Conservation (phyloP, 2,888 invertebrate species). For the Chesias legatella region DNA sequence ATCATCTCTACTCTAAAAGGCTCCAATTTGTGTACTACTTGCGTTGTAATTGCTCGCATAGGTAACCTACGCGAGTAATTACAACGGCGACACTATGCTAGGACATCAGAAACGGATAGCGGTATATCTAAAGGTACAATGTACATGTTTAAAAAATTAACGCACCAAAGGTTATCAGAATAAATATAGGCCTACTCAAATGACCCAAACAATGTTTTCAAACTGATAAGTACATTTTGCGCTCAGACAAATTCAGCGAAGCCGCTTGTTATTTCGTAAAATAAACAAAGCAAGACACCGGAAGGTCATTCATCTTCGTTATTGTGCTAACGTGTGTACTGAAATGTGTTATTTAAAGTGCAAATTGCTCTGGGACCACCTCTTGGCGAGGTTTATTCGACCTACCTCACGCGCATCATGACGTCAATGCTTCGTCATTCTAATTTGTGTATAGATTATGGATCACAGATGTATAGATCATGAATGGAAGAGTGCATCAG, state of each 20-base stretch:
- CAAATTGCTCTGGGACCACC: slow-evolving; percentile 13
- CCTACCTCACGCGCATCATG: slow-evolving; percentile 52
- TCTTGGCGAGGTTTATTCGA: slow-evolving; percentile 51
- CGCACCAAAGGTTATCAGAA: slow-evolving; percentile 2
- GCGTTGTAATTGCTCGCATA: too few species aligned
- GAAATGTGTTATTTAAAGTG: slow-evolving; percentile 20
- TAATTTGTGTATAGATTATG: too few species aligned
- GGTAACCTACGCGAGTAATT: too few species aligned
- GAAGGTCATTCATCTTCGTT: slow-evolving; percentile 9
- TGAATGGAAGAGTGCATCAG: too few species aligned
- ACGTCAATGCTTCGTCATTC: slow-evolving; percentile 36
- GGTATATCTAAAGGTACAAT: too few species aligned
- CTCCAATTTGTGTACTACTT: too few species aligned
- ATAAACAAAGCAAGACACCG: background rate
- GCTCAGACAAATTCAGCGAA: background rate
- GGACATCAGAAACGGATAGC: too few species aligned
- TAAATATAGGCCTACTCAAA: slow-evolving; percentile 1
- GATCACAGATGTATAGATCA: too few species aligned
- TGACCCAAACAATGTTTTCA: slow-evolving; percentile 5
- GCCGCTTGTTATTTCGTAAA: background rate
- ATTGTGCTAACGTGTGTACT: slow-evolving; percentile 8
- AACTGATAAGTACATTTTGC: slow-evolving; percentile 8
- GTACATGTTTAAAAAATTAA: background rate
- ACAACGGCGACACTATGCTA: too few species aligned
- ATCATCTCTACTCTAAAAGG: too few species aligned